Evolutionary conservation across 2,888 invertebrate species (phyloP), one percentile per base, ranked within the genome.

Genomic region (Cynaeus angustus): DNA sequence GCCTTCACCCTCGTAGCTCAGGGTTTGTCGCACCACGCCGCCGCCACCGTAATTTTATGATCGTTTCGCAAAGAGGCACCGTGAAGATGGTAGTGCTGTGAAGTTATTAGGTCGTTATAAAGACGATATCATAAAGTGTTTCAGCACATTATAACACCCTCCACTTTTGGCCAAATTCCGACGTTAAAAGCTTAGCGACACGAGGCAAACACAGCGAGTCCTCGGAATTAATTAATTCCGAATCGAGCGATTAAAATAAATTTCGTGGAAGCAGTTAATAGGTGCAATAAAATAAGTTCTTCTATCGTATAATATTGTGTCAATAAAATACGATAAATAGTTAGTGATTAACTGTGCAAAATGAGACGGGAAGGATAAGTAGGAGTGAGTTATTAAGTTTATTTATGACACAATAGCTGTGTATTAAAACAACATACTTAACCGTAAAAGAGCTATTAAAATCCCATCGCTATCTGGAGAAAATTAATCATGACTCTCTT

Each of bases 391-490:
- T 76, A 79, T 80, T 79, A 75, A 79, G 74, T 71, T 75, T 77
- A 80, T 80, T 80, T 79, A 81, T 78, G 79, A 75, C 75, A 79
- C 77, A 78, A 79, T 78, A 70, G 71, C 37, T 64, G 76, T 67
- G 77, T 82, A 82, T 80, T 82, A 81, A 82, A 82, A 82, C 82
- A 81, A 81, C 82, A 82, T 82, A 83, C 77, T 83, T 81, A 70
- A 78, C 77, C 79, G 81, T 81, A 80, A 82, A 83, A 80, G 79
- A 79, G 80, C 82, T 82, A 83, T 83, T 83, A 83, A 83, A 82
- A 79, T 82, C 81, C 79, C 79, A 77, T 78, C 80, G 76, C 75
- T 83, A 83, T 82, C 83, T 76, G 74, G 72, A 56, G 68, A 75
- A 79, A 83, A 83, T 83, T 83, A 82, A 83, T 82, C 82, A 82